Evolutionary conservation across 1,140 invertebrate genomes (phyloP).

Genomic region (Lordiphosa mommai): DNA sequence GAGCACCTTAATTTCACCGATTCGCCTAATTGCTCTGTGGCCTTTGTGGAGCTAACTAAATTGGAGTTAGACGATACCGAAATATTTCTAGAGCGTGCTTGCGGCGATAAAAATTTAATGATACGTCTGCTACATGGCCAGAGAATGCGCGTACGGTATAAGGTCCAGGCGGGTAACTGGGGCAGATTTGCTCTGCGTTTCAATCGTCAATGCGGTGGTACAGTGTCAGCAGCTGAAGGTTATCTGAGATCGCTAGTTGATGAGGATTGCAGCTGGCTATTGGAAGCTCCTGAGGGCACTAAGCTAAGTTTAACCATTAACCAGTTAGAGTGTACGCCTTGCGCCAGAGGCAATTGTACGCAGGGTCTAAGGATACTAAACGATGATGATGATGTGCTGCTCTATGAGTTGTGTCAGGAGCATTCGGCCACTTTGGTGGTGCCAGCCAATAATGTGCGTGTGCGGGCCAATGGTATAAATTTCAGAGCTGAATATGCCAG

Average conservation of each 20-base stretch:
- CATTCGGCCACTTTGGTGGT: slow-evolving; percentile 40
- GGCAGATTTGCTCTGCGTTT: slow-evolving; percentile 44
- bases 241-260: slow-evolving; percentile 43
- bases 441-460: slow-evolving; percentile 30
- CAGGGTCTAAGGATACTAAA: slow-evolving; percentile 25
- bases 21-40: slow-evolving; percentile 33
- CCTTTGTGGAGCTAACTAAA: slow-evolving; percentile 30
- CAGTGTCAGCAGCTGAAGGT: slow-evolving; percentile 21
- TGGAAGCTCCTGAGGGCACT: slow-evolving; percentile 25
- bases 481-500: slow-evolving; percentile 42
- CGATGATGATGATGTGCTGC: slow-evolving; percentile 23
- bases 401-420: slow-evolving; percentile 33
- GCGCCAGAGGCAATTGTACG: slow-evolving; percentile 24
- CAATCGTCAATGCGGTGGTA: slow-evolving; percentile 43
- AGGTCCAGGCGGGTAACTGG: slow-evolving; percentile 14
- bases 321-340: slow-evolving; percentile 43
- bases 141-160: slow-evolving; percentile 29
- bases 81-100: slow-evolving; percentile 26
- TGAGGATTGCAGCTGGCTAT: slow-evolving; percentile 47
- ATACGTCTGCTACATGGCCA: slow-evolving; percentile 13
- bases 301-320: slow-evolving; percentile 49
- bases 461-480: slow-evolving; percentile 29
- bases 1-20: slow-evolving; percentile 45
- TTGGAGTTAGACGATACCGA: neutral
- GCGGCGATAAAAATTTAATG: slow-evolving; percentile 13